These are phyloP conservation scores for Bothrops jararaca DNA, from an alignment of 2,113 vertebrate genomes.

Conservation along the genomic window DNA sequence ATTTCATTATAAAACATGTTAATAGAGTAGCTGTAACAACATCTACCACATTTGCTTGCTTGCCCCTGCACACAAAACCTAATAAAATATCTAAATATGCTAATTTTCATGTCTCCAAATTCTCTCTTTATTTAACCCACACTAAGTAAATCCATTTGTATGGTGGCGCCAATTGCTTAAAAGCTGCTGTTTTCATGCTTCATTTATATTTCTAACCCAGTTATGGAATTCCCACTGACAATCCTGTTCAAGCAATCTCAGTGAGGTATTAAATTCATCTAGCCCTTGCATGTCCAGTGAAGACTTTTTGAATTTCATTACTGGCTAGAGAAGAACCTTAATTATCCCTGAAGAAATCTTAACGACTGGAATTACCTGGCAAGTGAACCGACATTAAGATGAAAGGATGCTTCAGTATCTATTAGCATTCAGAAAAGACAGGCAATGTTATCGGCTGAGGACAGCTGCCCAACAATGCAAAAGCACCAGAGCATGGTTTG, in stretches of 20 bases:
- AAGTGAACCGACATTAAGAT: fast-evolving
- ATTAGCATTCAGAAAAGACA: constrained; percentile 11
- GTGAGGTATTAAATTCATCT: constrained; percentile 11
- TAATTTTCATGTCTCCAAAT: background rate
- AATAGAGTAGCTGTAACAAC: background rate
- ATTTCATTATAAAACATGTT: background rate
- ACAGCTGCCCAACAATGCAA: background rate
- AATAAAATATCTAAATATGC: constrained; percentile 17
- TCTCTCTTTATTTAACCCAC: background rate
- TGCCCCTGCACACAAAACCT: constrained; percentile 4
- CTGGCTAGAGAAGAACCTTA: background rate
- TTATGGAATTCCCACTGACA: constrained; percentile 14
- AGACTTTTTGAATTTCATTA: constrained; percentile 23
- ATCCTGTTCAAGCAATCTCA: constrained; percentile 13
- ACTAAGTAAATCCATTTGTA: constrained; percentile 12
- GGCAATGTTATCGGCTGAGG: background rate
- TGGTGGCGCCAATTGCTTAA: constrained; percentile 21
- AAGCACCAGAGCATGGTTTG: background rate
- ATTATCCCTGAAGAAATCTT: constrained; percentile 24
- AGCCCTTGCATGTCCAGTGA: background rate
- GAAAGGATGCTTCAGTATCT: background rate
- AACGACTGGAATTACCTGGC: background rate
- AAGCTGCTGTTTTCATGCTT: constrained; percentile 19
- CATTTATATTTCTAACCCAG: background rate
- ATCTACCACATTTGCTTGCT: background rate